Conservation (phyloP, 2,888 invertebrate species). For the Metallyticus violacea region DNA sequence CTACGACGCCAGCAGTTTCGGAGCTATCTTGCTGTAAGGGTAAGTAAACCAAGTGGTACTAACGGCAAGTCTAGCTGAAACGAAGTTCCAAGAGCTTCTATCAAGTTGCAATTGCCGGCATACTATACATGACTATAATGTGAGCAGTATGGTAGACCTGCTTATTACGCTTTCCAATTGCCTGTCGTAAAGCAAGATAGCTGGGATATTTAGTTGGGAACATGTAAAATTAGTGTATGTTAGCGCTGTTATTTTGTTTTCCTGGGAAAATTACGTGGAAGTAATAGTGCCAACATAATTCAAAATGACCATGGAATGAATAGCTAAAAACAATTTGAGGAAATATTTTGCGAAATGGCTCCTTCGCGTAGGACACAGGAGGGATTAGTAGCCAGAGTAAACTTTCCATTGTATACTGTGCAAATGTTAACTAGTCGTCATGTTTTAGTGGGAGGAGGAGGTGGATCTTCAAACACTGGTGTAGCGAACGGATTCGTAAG, state of each 20-base stretch:
- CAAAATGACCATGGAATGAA: neutral
- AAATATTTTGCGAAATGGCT: constrained; percentile 52
- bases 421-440: constrained; percentile 89
- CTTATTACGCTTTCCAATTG: too few relatives aligned
- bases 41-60: too few relatives aligned
- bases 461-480: constrained; percentile 95
- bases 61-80: too few relatives aligned
- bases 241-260: neutral
- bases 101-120: too few relatives aligned
- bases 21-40: too few relatives aligned
- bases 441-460: constrained; percentile 95
- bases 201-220: too few relatives aligned
- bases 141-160: too few relatives aligned
- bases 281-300: neutral
- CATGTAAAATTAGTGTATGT: too few relatives aligned
- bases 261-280: neutral
- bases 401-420: constrained; percentile 90
- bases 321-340: neutral
- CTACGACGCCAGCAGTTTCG: too few relatives aligned
- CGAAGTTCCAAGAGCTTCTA: too few relatives aligned
- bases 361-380: constrained; percentile 59
- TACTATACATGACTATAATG: too few relatives aligned
- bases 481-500: constrained; percentile 96
- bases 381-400: constrained; percentile 79
- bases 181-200: too few relatives aligned